Evolutionary conservation across 2,888 invertebrate genomes (phyloP).

Genomic region (Aleiodes alternator): DNA sequence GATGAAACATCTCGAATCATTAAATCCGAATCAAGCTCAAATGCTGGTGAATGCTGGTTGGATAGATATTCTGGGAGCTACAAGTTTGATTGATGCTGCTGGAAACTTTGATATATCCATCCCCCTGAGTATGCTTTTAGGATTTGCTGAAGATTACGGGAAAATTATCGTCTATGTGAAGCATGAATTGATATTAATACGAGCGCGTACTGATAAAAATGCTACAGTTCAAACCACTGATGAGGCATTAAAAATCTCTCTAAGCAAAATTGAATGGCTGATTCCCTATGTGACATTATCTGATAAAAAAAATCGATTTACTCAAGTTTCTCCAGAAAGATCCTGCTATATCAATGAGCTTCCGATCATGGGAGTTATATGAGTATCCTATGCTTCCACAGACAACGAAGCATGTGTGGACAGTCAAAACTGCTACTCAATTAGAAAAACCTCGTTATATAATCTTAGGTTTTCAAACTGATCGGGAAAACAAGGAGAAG

Average conservation of each 20-base stretch:
- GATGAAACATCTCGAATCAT: constrained; percentile 66
- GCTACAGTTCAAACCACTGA: constrained; percentile 52
- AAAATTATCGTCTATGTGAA: constrained; percentile 50
- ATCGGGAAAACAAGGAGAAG: too few relatives aligned
- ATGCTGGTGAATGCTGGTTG: constrained; percentile 48
- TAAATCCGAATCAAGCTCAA: constrained; percentile 47
- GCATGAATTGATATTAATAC: constrained; percentile 59
- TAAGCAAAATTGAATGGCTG: constrained; percentile 43
- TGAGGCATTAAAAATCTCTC: constrained; percentile 60
- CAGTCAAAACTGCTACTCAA: not conserved
- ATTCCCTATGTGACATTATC: too few relatives aligned
- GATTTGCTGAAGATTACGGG: constrained; percentile 52
- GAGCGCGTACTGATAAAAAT: constrained; percentile 63
- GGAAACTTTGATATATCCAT: constrained; percentile 22
- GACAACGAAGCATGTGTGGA: not conserved
- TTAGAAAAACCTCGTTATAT: too few relatives aligned
- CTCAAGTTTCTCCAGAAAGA: constrained; percentile 24
- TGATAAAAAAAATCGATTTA: too few relatives aligned
- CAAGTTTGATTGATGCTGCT: not conserved
- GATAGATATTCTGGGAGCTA: constrained; percentile 31
- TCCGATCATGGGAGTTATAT: constrained; percentile 11
- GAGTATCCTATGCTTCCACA: not conserved
- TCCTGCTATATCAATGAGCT: constrained; percentile 11
- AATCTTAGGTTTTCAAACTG: too few relatives aligned
- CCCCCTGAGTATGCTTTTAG: constrained; percentile 25